Base-by-base conservation (phyloP, 2,888 invertebrate genomes). In the Temnothorax ravouxi region DNA sequence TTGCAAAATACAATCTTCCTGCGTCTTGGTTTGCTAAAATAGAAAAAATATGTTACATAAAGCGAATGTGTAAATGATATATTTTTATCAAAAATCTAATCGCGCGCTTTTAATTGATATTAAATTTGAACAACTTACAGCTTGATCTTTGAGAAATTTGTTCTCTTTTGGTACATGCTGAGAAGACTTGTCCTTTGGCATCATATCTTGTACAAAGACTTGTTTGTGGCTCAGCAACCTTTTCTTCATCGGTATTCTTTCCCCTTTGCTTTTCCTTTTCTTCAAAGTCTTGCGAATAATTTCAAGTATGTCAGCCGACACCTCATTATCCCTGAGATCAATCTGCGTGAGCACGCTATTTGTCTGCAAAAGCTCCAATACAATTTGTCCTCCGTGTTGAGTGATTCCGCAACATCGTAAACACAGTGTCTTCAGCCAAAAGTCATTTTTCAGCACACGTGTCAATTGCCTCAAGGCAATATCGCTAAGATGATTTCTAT, bases 371-470 rank as follows among this genome's bases (percentile, higher is more conserved):
- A 92, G 41, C n/a, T 87, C 84, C 3, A 89, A 71, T 38, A 91
- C 79, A 6, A 81, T 50, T 59, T 89, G 84, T 9, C 76, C 91
- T 21, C 90, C 87, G 6, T 41, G 84, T 77, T 82, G 86, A 0
- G 87, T 87, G 11, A 92, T 72, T 2, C 92, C 92, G n/a, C 92
- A 92, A n/a, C 50, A 74, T 44, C 83, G 89, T 9, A 92, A 6
- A 5, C 85, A 86, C 59, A 92, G 83, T 2, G 84, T 86, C 64
- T 81, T 91, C 64, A 92, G 50, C 89, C 88, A 91, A 25, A 88
- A 87, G 38, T 92, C 90, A 44, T 85, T 86, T 52, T 87, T 89
- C 34, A 92, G 84, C 0, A 71, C 74, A 11, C 66, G 9, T 25
- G 50, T 64, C 61, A 92, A 75, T 6, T 71, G 67, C 1, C 75